These are phyloP conservation scores for Aporrectodea caliginosa DNA, from an alignment of 1,140 invertebrate genomes.

Conservation along the genomic window DNA sequence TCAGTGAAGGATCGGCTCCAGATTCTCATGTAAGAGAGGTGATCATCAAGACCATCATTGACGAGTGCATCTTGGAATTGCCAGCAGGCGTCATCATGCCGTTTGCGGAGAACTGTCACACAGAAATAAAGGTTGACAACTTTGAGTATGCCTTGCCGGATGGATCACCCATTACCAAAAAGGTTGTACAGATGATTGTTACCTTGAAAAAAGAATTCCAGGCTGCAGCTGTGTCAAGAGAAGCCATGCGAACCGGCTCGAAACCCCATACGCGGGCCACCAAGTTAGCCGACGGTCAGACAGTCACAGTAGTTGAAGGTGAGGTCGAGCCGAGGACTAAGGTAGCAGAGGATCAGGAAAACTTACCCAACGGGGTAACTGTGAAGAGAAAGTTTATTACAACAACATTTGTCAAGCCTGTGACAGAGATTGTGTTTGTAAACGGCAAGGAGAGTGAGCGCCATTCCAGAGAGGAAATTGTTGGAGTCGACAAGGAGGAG, in stretches of 20 bases:
- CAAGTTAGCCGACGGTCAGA: too few species aligned
- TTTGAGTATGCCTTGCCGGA: neutral
- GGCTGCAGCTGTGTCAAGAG: neutral
- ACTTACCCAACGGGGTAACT: neutral
- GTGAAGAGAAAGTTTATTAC: conserved; percentile 23
- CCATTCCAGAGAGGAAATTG: neutral
- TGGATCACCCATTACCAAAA: neutral
- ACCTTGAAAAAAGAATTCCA: neutral
- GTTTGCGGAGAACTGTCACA: neutral
- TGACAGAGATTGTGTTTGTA: neutral
- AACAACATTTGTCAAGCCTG: conserved; percentile 1
- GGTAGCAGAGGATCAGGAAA: conserved; percentile 7
- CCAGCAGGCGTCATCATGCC: conserved; percentile 1
- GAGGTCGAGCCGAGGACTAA: conserved; percentile 1
- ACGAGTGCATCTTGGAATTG: conserved; percentile 3
- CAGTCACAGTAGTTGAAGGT: neutral
- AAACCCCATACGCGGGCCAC: neutral
- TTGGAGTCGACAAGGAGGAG: conserved; percentile 17
- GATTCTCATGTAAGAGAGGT: neutral
- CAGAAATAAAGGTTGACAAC: neutral
- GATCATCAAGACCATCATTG: neutral
- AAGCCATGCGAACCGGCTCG: neutral
- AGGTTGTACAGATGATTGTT: neutral
- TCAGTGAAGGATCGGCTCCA: neutral
- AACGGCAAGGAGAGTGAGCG: conserved; percentile 5